Percentiles rank a stretch among this genome's conserved stretches.
Evolutionary conservation across 2,113 vertebrate species (phyloP).

Genomic region (Colinus virginianus): DNA sequence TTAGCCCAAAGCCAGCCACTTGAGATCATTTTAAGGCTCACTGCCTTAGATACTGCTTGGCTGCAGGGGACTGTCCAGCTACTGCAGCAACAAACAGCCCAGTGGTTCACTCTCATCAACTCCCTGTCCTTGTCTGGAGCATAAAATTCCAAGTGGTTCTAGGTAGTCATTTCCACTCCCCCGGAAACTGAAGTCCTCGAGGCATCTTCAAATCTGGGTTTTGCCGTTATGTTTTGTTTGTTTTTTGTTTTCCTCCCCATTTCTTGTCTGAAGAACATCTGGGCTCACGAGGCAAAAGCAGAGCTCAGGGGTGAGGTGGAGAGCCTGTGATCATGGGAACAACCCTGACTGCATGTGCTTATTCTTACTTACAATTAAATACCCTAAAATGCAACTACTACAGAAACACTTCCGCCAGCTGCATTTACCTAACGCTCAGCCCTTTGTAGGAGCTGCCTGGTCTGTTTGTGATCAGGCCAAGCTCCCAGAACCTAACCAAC

Average conservation of each 20-base stretch:
- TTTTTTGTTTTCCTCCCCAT: neutral
- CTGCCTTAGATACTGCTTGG: neutral
- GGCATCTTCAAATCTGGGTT: neutral
- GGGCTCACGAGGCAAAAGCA: neutral
- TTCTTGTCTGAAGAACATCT: slow-evolving; percentile 29
- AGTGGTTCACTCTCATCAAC: neutral
- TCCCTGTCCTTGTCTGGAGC: neutral
- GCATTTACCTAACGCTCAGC: neutral
- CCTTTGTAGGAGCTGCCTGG: neutral
- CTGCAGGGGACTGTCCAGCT: neutral
- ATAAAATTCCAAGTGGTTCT: accelerated
- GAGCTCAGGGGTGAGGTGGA: neutral
- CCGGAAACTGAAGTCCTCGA: neutral
- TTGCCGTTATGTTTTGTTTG: neutral
- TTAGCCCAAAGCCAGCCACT: neutral
- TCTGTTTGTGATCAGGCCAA: neutral
- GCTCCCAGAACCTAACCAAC: neutral
- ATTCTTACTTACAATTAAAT: slow-evolving; percentile 6
- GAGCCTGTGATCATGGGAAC: neutral
- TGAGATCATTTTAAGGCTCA: neutral
- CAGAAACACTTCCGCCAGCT: slow-evolving; percentile 38
- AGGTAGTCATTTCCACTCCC: neutral
- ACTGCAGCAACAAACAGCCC: neutral
- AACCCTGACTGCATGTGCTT: neutral
- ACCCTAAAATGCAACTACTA: slow-evolving; percentile 5